Conservation (phyloP, 2,113 vertebrate species). For the Athene cunicularia region DNA sequence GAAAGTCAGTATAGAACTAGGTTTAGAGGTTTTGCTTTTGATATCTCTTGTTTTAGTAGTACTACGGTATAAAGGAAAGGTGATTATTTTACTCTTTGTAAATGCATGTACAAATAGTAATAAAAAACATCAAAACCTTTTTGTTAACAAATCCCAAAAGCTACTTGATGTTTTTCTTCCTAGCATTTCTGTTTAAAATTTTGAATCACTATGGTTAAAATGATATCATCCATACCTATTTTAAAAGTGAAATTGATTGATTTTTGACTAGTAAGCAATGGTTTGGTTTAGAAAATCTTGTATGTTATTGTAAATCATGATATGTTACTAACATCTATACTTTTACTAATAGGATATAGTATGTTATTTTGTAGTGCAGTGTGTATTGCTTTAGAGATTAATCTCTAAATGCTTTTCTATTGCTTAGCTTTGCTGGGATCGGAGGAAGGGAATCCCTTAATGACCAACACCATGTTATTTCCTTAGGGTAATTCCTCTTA, state of each 20-base stretch:
- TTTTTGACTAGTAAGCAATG: neutral
- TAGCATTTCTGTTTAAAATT: neutral
- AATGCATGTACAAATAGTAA: neutral
- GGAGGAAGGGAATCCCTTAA: slow-evolving; percentile 20
- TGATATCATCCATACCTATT: neutral
- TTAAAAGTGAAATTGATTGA: neutral
- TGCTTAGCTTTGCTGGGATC: neutral
- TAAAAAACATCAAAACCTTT: neutral
- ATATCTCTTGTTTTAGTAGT: neutral
- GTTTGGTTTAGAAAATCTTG: neutral
- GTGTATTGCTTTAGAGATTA: neutral
- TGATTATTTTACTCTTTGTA: neutral
- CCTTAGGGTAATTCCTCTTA: slow-evolving; percentile 45
- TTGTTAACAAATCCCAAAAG: neutral
- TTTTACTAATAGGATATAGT: neutral
- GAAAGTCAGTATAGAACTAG: neutral
- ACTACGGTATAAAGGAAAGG: neutral
- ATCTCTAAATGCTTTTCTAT: neutral
- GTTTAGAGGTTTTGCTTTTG: neutral
- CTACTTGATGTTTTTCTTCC: neutral
- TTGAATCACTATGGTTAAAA: neutral
- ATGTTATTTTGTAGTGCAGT: neutral
- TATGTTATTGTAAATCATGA: neutral
- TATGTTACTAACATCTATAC: neutral
- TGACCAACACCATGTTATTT: slow-evolving; percentile 41